A percentile compares a stretch with the other conserved stretches of the same genome.
Evolutionary conservation across 2,113 vertebrate genomes (phyloP).

Genomic region (Sminthopsis crassicaudata): DNA sequence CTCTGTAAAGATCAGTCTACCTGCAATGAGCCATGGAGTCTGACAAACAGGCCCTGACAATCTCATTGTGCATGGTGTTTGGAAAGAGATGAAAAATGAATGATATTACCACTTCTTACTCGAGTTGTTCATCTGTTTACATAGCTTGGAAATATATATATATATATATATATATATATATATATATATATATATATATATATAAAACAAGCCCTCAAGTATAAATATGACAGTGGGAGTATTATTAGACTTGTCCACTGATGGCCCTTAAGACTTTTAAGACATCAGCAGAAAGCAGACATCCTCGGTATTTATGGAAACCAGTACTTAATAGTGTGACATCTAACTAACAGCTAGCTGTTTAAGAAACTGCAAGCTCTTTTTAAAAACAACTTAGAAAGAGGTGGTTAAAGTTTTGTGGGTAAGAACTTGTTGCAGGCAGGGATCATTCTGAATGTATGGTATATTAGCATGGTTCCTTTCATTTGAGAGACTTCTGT

Average conservation of each 20-base stretch:
- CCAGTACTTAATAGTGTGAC: conserved; percentile 17
- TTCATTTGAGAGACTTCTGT: neutral
- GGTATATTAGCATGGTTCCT: neutral
- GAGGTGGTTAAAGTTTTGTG: conserved; percentile 59
- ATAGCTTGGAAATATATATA: conserved; percentile 50
- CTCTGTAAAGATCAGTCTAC: conserved; percentile 11
- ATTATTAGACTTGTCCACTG: conserved; percentile 55
- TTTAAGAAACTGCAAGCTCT: conserved; percentile 19
- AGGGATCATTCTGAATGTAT: conserved; percentile 20
- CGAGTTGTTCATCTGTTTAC: conserved; percentile 62
- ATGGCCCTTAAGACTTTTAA: conserved; percentile 46
- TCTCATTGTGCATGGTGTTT: conserved; percentile 7
- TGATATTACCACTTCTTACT: neutral
- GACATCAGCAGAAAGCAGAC: conserved; percentile 54
- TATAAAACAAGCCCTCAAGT: conserved; percentile 71
- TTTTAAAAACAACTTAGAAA: conserved; percentile 27
- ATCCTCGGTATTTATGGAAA: neutral
- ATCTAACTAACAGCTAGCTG: conserved; percentile 26
- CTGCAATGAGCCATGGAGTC: conserved; percentile 19
- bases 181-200: conserved; percentile 52
- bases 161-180: conserved; percentile 46
- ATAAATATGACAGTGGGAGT: conserved; percentile 52
- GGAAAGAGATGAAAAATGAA: neutral
- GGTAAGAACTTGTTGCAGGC: conserved; percentile 28
- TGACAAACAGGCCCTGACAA: conserved; percentile 59